Percentiles rank a stretch among this genome's conserved stretches.
phyloP scores from a whole-genome alignment of 2,888 invertebrate genomes.

The Latrodectus elegans region DNA sequence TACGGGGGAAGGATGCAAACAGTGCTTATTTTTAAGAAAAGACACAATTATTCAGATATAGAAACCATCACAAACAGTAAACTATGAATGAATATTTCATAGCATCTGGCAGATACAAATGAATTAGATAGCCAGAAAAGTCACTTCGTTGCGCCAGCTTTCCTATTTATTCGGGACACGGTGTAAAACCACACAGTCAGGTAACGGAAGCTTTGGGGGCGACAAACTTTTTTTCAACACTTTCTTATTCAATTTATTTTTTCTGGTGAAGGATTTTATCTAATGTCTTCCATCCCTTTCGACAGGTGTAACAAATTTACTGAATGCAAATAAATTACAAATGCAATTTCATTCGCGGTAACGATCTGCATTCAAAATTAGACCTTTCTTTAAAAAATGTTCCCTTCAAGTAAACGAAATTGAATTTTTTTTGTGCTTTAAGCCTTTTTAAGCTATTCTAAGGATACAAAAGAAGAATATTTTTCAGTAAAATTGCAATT shows the following conservation, averaged over 20 bases:
- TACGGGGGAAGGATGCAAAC: not conserved
- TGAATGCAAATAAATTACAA: slow-evolving; percentile 30
- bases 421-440: slow-evolving; percentile 4
- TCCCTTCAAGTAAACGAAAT: slow-evolving; percentile 15
- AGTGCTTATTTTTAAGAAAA: slow-evolving; percentile 8
- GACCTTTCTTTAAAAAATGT: not conserved
- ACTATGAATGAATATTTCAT: slow-evolving; percentile 63
- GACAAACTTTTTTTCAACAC: slow-evolving; percentile 32
- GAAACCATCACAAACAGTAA: slow-evolving; percentile 51
- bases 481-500: not conserved
- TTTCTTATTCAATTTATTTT: not conserved
- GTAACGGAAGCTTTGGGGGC: slow-evolving; percentile 23
- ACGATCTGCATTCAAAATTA: slow-evolving; percentile 42
- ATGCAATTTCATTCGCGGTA: slow-evolving; percentile 35
- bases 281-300: slow-evolving; percentile 27
- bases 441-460: not conserved
- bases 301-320: slow-evolving; percentile 34
- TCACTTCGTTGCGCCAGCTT: slow-evolving; percentile 24
- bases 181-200: slow-evolving; percentile 22
- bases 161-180: slow-evolving; percentile 52
- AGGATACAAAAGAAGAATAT: slow-evolving; percentile 44
- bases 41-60: slow-evolving; percentile 58
- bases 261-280: not conserved
- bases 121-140: slow-evolving; percentile 54
- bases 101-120: slow-evolving; percentile 48